Evolutionary conservation across 2,888 invertebrate species (phyloP), one percentile per base, ranked within the genome.

Genomic region (Ormyrus rosae): DNA sequence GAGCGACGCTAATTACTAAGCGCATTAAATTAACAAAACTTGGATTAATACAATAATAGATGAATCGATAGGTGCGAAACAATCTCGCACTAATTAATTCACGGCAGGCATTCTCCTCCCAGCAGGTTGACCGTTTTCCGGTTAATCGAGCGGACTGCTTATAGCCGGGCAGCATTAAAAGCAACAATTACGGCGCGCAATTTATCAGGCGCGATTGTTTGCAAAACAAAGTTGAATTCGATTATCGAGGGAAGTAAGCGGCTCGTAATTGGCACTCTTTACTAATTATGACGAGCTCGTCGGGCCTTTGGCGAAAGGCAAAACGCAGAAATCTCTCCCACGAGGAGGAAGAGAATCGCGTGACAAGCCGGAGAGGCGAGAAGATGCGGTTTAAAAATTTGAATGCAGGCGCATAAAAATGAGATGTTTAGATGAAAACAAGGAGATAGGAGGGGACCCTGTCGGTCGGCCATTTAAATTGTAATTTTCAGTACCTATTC

Each of bases 371-470:
- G 50, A 46, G 13, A 60, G 64, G 8, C n/a, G 34, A 64, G 67
- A 71, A 69, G 73, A 71, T 69, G 67, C 10, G 5, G 72, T 83
- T 82, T 85, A 83, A 86, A 87, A 88, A 89, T 89, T 89, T 88
- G 86, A 89, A 88, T 88, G 85, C 34, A 34, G 34, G 87, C 85
- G 89, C 88, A 88, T 89, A 89, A 89, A 89, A 89, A 89, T 89
- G 88, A 89, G 89, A 89, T 88, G 88, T 89, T 89, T 87, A 89
- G 89, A 89, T 89, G 88, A 88, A 89, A 89, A 88, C 88, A 87
- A 86, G 86, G 80, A 86, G 89, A 89, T 89, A 89, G 85, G 74
- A 80, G 80, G 82, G 84, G 84, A 78, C 83, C 84, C 34, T 34
- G 34, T 34, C 34, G 85, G 84, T 80, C 74, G 83, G 84, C 85